Evolutionary conservation across 2,888 invertebrate genomes (phyloP), one percentile per base, ranked within the genome.

Genomic region (Poecilus cupreus): DNA sequence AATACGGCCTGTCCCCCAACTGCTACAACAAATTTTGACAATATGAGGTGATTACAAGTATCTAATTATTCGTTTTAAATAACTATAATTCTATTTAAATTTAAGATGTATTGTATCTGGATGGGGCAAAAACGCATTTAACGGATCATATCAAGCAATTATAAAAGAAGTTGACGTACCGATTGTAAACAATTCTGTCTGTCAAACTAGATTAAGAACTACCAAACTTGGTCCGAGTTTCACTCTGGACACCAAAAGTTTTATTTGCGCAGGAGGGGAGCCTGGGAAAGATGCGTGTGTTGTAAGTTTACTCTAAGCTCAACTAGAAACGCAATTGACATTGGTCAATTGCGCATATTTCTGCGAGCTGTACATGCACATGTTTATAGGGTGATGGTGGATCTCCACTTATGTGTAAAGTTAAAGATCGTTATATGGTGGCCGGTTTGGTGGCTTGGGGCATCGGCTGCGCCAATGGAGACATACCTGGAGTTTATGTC

Each of bases 51-150:
- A 46, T 13, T 49, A 2, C 6, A 3, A 32, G 3, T 46, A 8
- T 8, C 20, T 22, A 11, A 20, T 6, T 22, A 54, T 54, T 54
- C 1, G 10, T 54, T 6, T 3, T 5, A 11, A 5, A 60, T 26
- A 11, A 6, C 13, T 4, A 26, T 26, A 24, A 22, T 18, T 43
- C 13, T n/a, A 54, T 54, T 54, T 54, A 3, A 54, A 43, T 85
- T 84, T 26, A 82, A 90, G 90, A 83, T 94, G 94, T 85, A 91
- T 91, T 89, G 94, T 95, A 0, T 90, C 94, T n/a, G 97, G 97
- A 10, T 97, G 97, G 96, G 97, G 97, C 11, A 95, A 96, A 87
- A 91, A 95, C 84, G 93, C 94, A 84, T 97, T 95, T 83, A 86
- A 72, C 11, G 90, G 84, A 51, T 83, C 72, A 82, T 80, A 70